Evolutionary conservation across 2,113 vertebrate species (phyloP), one percentile per base, ranked within the genome.

Genomic region (Alligator mississippiensis): DNA sequence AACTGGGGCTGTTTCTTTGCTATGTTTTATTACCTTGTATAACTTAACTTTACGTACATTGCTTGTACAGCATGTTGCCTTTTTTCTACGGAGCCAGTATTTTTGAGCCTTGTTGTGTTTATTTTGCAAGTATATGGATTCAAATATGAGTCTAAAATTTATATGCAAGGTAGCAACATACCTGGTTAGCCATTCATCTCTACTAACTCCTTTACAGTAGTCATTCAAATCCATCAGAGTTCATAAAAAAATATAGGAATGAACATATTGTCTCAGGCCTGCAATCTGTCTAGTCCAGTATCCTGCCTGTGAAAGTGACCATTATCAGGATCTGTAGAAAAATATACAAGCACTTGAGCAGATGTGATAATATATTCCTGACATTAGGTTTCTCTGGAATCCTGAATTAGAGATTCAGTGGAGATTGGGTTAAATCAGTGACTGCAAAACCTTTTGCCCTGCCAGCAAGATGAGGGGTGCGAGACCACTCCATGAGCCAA

Each of bases 1-100:
- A 93, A 98, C 97, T 97, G 89, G 88, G 90, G 89, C 79, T 91
- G 86, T 92, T 97, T 95, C 91, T 97, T 97, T 97, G 85, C 95
- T 97, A 94, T 93, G 88, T 90, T 94, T 47, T 88, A 90, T 87
- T 87, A 91, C 92, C 92, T 93, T 21, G 1, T 85, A 47, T 91
- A 92, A 84, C 82, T 95, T 97, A 94, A 84, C 87, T 86, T 47
- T 47, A 82, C 62, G 80, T 88, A 89, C 85, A 72, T 93, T 47
- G 47, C 47, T 47, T 47, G 47, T 47, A 47, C 47, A 47, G 47
- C 47, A 64, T 4, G 11, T 74, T 92, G 88, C 54, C 91, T 96
- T 92, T 93, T 95, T 85, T 93, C 68, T 83, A 80, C 76, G 28
- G 54, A 77, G 83, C 77, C 92, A 84, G 47, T 93, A 47, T 97